Conservation (phyloP, 2,797 vertebrate genomes). For the Carcharodon carcharias region DNA sequence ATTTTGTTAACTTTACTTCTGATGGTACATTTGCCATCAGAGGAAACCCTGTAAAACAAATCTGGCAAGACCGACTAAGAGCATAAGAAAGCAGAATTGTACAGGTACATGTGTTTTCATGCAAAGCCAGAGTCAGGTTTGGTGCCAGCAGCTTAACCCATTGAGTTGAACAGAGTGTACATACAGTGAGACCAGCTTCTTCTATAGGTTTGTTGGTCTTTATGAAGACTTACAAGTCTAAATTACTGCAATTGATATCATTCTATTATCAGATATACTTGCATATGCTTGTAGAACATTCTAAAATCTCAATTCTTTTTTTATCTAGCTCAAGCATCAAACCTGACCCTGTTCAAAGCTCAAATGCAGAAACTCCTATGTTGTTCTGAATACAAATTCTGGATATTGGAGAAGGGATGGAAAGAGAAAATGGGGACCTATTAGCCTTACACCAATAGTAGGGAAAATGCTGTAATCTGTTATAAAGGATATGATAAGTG, state of each 20-base stretch:
- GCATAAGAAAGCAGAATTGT: background rate
- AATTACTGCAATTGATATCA: background rate
- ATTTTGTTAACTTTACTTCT: background rate
- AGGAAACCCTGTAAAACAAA: background rate
- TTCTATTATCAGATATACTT: background rate
- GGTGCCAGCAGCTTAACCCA: background rate
- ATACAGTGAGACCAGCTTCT: background rate
- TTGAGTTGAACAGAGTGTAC: too few relatives aligned
- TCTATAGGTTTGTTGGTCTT: background rate
- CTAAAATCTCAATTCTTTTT: background rate
- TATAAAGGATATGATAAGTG: too few relatives aligned
- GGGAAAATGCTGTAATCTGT: too few relatives aligned
- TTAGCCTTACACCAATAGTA: too few relatives aligned
- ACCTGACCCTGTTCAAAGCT: background rate
- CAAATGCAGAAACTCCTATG: background rate
- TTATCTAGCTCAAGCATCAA: background rate
- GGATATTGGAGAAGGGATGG: too few relatives aligned
- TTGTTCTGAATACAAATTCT: background rate
- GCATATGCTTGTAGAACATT: background rate
- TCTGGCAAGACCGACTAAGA: background rate
- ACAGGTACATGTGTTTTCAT: too few relatives aligned
- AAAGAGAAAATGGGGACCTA: too few relatives aligned
- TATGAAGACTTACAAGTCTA: background rate
- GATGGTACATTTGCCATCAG: background rate
- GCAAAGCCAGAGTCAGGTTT: background rate